phyloP scores from a whole-genome alignment of 2,797 vertebrate species.

The Lycodopsis pacificus region DNA sequence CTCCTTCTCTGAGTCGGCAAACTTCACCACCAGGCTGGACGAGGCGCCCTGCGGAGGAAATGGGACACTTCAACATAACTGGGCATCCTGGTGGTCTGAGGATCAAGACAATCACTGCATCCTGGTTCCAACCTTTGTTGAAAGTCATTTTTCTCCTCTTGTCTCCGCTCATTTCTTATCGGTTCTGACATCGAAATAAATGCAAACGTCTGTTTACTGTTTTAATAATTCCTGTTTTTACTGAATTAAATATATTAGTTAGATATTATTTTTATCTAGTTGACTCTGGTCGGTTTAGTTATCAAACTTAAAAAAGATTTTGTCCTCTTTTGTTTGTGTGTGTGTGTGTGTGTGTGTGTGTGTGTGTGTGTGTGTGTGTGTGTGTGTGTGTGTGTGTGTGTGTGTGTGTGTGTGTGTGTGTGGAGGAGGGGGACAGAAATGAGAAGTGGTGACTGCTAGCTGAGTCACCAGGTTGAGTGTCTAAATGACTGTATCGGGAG shows the following conservation, averaged over 20 bases:
- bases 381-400: constrained; percentile 32
- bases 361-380: constrained; percentile 27
- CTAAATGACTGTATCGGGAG: constrained; percentile 64
- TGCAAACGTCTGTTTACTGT: background rate
- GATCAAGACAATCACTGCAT: background rate
- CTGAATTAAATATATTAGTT: background rate
- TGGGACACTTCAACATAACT: background rate
- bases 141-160: background rate
- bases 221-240: background rate
- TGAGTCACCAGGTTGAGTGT: constrained; percentile 69
- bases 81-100: background rate
- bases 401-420: constrained; percentile 34
- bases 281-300: background rate
- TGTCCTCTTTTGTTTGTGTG: too few species aligned
- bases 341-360: constrained; percentile 2
- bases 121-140: background rate
- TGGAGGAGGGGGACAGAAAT: constrained; percentile 57
- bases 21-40: constrained; percentile 89
- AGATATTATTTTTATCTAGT: background rate
- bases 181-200: background rate
- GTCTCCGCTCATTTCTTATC: background rate
- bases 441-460: constrained; percentile 68
- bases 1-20: constrained; percentile 90
- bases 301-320: background rate
- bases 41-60: constrained; percentile 88